Percentiles rank a stretch among this genome's conserved stretches.
Evolutionary conservation across 1,140 invertebrate species (phyloP).

Genomic region (Ceratosolen fusciceps): DNA sequence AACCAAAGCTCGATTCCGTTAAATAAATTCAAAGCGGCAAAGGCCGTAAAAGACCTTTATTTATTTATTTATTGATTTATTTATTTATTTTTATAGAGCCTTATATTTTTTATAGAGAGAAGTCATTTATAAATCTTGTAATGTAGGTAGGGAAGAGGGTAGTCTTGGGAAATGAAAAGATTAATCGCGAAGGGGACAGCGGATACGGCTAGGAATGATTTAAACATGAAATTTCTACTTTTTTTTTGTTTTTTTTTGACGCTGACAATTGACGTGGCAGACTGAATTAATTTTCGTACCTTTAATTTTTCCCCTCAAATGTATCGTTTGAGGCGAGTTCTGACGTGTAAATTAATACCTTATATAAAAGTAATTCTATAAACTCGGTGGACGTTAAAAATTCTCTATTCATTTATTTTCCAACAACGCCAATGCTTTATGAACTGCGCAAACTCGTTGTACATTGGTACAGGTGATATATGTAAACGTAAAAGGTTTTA

Average conservation of each 20-base stretch:
- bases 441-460: too few species aligned
- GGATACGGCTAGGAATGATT: neutral
- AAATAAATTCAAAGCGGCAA: neutral
- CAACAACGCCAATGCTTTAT: too few species aligned
- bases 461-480: too few species aligned
- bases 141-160: neutral
- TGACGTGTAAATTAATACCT: too few species aligned
- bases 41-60: neutral
- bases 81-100: neutral
- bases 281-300: neutral
- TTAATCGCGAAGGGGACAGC: neutral
- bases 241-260: slow-evolving; percentile 3
- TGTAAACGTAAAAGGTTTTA: too few species aligned
- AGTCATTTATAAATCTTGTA: slow-evolving; percentile 13
- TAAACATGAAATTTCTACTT: slow-evolving; percentile 2
- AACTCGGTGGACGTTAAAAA: too few species aligned
- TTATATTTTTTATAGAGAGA: neutral
- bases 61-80: too few species aligned
- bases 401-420: too few species aligned
- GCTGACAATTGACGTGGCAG: neutral
- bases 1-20: too few species aligned
- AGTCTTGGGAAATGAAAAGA: slow-evolving; percentile 3
- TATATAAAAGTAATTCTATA: too few species aligned
- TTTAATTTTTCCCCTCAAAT: too few species aligned
- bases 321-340: too few species aligned